Percentiles rank a stretch among this genome's conserved stretches.
Evolutionary conservation across 2,797 vertebrate species (phyloP).

Genomic region (Pseudochirops cupreus): DNA sequence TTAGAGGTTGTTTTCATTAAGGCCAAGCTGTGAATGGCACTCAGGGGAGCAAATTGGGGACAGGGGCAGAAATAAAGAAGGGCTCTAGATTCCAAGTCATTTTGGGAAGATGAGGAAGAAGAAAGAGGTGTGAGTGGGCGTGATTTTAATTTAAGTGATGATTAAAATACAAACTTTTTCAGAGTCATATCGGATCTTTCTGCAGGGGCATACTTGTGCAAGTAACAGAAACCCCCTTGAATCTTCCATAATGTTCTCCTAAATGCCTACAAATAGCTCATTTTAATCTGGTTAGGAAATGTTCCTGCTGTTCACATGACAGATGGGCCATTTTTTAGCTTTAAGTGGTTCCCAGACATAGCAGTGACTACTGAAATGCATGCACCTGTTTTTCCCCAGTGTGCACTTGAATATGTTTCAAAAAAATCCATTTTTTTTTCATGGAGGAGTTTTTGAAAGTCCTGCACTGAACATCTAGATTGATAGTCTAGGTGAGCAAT

Average conservation of each 20-base stretch:
- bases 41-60: background rate
- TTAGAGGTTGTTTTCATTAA: background rate
- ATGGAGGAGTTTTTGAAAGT: background rate
- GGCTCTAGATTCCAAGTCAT: background rate
- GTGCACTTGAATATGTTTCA: background rate
- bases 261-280: background rate
- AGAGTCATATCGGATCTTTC: background rate
- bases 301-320: background rate
- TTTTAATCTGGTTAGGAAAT: background rate
- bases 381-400: background rate
- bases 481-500: background rate
- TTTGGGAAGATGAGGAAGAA: background rate
- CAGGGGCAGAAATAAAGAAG: background rate
- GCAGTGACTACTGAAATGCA: background rate
- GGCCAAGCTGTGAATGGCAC: background rate
- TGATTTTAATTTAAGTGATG: background rate
- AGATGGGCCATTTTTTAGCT: conserved; percentile 17
- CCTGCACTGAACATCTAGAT: background rate
- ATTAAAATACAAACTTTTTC: background rate
- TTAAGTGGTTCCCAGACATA: background rate
- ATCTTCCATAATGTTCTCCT: background rate
- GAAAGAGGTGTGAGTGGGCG: background rate
- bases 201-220: background rate
- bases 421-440: background rate
- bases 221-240: background rate